Evolutionary conservation across 1,140 invertebrate genomes (phyloP).

Genomic region (Linepithema humile): DNA sequence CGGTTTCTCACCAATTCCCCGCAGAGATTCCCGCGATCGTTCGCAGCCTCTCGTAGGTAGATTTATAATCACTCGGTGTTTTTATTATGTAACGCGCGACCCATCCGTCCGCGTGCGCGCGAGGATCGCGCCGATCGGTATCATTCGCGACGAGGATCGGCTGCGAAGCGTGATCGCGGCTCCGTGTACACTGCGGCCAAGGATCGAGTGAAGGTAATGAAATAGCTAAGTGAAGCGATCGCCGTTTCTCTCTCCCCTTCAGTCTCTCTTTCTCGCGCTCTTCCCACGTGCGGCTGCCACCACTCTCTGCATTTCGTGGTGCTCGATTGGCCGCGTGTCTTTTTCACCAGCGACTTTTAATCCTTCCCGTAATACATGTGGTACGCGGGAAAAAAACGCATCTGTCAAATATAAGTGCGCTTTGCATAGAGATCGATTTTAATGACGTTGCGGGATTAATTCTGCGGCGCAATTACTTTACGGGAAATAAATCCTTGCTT

Average conservation of each 20-base stretch:
- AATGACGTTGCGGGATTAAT: background rate
- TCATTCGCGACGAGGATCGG: background rate
- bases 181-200: constrained; percentile 70
- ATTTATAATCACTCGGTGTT: constrained; percentile 8
- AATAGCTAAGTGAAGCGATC: constrained; percentile 70
- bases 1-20: background rate
- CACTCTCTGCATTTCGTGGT: constrained; percentile 37
- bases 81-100: constrained; percentile 17
- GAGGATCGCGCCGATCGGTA: constrained; percentile 38
- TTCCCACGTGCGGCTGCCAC: constrained; percentile 43
- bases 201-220: constrained; percentile 74
- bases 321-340: constrained; percentile 34
- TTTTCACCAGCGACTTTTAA: constrained; percentile 13
- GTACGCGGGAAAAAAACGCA: background rate
- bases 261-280: background rate
- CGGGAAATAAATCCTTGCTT: background rate
- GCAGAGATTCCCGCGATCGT: background rate
- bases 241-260: constrained; percentile 23
- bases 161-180: constrained; percentile 49
- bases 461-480: background rate
- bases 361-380: constrained; percentile 4
- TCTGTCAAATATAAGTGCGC: constrained; percentile 8
- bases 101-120: constrained; percentile 46
- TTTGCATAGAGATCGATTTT: background rate
- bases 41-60: background rate